A percentile compares a stretch with the other conserved stretches of the same genome.
Evolutionary conservation across 2,888 invertebrate genomes (phyloP).

Genomic region (Ennomos erosarius): DNA sequence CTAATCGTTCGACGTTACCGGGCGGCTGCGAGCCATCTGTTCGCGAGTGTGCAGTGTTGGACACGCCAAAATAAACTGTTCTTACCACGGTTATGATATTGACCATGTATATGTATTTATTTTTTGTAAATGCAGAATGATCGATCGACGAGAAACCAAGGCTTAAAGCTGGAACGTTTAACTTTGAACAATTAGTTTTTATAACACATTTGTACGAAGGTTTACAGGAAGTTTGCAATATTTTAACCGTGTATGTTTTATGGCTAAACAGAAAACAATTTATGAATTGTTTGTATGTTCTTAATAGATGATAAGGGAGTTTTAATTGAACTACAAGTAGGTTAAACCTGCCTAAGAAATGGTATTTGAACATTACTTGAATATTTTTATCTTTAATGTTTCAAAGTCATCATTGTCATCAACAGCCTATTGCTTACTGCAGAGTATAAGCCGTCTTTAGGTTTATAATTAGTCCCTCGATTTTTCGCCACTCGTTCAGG

Average conservation of each 20-base stretch:
- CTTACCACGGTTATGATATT: conserved; percentile 60
- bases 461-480: too few species aligned
- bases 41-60: conserved; percentile 57
- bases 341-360: too few species aligned
- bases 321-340: too few species aligned
- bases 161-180: conserved; percentile 1
- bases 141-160: conserved; percentile 23
- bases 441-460: too few species aligned
- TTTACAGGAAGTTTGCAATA: conserved; percentile 10
- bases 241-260: background rate
- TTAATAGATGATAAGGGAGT: too few species aligned
- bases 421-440: too few species aligned
- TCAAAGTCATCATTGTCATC: too few species aligned
- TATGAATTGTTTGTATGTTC: background rate
- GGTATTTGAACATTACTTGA: too few species aligned
- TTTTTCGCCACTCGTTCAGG: too few species aligned
- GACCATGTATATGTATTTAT: conserved; percentile 44
- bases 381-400: too few species aligned
- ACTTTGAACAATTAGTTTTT: conserved; percentile 8
- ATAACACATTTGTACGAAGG: conserved; percentile 7
- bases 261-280: background rate
- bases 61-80: conserved; percentile 69
- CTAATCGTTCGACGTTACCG: conserved; percentile 39
- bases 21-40: conserved; percentile 65
- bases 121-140: conserved; percentile 21